Conservation (phyloP, 2,797 vertebrate genomes). For the Mormyrus hasselquistii region DNA sequence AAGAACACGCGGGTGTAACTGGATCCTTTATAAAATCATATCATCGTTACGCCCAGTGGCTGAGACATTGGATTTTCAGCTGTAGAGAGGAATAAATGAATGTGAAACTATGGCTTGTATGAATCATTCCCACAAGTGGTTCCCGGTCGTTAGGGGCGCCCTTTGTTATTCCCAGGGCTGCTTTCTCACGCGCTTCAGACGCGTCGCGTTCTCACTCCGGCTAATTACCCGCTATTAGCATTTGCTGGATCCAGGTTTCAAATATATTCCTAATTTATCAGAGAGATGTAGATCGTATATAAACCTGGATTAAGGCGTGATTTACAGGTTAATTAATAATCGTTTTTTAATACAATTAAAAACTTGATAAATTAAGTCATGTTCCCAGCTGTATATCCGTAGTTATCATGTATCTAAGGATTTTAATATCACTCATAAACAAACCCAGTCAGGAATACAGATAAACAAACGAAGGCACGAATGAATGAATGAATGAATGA, state of each 20-base stretch:
- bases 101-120: neutral
- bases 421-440: neutral
- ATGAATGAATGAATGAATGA: neutral
- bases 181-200: neutral
- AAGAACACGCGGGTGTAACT: neutral
- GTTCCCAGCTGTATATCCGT: neutral
- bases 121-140: neutral
- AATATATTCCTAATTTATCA: neutral
- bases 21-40: constrained; percentile 4
- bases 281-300: neutral
- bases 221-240: neutral
- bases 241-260: neutral
- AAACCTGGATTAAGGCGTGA: neutral
- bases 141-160: neutral
- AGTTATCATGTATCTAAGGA: neutral
- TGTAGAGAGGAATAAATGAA: neutral
- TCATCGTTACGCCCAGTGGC: neutral
- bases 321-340: neutral
- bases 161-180: neutral
- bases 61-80: neutral
- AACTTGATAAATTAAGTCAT: neutral
- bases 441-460: neutral
- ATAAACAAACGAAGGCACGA: neutral
- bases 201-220: neutral
- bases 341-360: neutral